Conservation (phyloP, 2,113 vertebrate genomes). For the Acanthisitta chloris region DNA sequence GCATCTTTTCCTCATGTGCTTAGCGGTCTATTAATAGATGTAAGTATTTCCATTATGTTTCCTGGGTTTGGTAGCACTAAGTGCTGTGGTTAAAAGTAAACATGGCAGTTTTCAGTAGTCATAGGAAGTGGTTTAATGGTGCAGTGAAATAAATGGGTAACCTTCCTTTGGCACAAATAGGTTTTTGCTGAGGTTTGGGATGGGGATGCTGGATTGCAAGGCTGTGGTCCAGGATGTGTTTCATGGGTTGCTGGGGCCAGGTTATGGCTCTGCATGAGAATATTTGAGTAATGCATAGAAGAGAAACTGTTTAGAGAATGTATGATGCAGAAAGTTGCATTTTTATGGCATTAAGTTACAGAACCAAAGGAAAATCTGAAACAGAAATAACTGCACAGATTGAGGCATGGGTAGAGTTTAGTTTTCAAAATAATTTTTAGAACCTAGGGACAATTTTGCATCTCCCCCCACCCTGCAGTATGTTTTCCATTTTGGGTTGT, state of each 20-base stretch:
- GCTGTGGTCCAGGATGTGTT: not conserved
- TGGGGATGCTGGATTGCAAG: not conserved
- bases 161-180: not conserved
- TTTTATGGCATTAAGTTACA: not conserved
- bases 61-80: not conserved
- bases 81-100: conserved; percentile 28
- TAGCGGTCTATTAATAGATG: not conserved
- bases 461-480: not conserved
- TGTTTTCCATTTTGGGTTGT: not conserved
- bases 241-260: not conserved
- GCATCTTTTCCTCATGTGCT: not conserved
- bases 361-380: not conserved
- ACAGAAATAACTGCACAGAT: not conserved
- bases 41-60: not conserved
- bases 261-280: not conserved
- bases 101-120: not conserved
- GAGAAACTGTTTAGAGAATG: not conserved
- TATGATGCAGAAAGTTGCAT: not conserved
- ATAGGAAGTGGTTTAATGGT: not conserved
- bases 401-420: not conserved
- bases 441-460: not conserved
- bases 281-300: not conserved
- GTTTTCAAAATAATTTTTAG: not conserved
- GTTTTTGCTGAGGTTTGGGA: not conserved
- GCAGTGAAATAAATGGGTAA: not conserved